These are phyloP conservation scores for Drosophila meridiana DNA, from an alignment of 2,888 invertebrate genomes.

Conservation along the genomic window DNA sequence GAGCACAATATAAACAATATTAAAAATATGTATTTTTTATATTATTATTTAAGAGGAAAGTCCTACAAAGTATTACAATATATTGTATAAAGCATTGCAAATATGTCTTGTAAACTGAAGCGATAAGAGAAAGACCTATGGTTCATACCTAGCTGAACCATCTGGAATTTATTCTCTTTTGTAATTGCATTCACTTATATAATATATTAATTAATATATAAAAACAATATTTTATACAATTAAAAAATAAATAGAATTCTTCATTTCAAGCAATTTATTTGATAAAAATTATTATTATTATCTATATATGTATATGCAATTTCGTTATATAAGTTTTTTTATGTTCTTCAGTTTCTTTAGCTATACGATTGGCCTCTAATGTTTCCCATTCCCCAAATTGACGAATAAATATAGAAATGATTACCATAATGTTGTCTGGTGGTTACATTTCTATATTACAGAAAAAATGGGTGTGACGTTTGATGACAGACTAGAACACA, in stretches of 20 bases:
- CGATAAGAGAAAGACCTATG: neutral
- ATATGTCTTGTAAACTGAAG: neutral
- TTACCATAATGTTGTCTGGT: constrained; percentile 42
- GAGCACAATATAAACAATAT: neutral
- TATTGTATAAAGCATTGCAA: neutral
- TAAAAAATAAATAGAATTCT: neutral
- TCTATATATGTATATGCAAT: neutral
- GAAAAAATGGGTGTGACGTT: neutral
- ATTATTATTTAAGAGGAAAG: neutral
- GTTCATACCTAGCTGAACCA: neutral
- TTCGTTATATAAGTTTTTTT: neutral
- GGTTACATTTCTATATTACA: constrained; percentile 33
- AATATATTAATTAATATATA: neutral
- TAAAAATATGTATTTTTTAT: neutral
- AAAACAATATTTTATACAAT: neutral
- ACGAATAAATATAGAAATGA: neutral
- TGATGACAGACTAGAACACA: neutral
- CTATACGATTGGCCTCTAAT: neutral
- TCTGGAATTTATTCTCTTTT: neutral
- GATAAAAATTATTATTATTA: neutral
- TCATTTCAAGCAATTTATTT: neutral
- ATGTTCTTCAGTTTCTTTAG: neutral
- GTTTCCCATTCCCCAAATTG: neutral
- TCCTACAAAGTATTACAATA: neutral
- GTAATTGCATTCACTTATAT: neutral